Evolutionary conservation across 1,140 invertebrate species (phyloP).

Genomic region (Steinernema feltiae): DNA sequence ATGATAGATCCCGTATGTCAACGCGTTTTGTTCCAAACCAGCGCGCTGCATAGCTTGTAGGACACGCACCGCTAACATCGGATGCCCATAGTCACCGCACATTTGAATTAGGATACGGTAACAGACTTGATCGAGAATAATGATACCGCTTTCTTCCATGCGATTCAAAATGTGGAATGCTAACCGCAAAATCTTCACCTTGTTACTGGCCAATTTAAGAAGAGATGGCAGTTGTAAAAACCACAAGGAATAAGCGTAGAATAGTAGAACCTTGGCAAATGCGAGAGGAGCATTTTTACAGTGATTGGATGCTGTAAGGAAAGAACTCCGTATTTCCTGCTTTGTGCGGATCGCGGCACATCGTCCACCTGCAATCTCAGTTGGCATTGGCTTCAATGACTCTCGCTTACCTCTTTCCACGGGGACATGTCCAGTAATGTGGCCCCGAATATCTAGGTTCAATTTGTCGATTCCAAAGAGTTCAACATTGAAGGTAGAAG

Average conservation of each 20-base stretch:
- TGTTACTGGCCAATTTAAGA: constrained; percentile 65
- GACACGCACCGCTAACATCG: constrained; percentile 85
- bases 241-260: constrained; percentile 74
- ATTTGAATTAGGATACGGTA: constrained; percentile 97
- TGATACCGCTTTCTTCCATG: constrained; percentile 38
- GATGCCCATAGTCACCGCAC: constrained; percentile 86
- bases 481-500: constrained; percentile 38
- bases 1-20: constrained; percentile 87
- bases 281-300: constrained; percentile 67
- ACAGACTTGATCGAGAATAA: constrained; percentile 69
- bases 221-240: constrained; percentile 85
- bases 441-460: constrained; percentile 52
- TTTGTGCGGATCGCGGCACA: constrained; percentile 63
- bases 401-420: constrained; percentile 19
- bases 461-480: constrained; percentile 55
- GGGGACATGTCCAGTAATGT: constrained; percentile 24
- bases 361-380: constrained; percentile 59
- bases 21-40: constrained; percentile 87
- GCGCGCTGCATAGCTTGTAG: constrained; percentile 89
- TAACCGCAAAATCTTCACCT: constrained; percentile 65
- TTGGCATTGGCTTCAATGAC: constrained; percentile 17
- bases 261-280: constrained; percentile 74
- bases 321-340: constrained; percentile 42
- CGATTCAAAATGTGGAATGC: constrained; percentile 44
- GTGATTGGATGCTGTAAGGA: constrained; percentile 66